These are phyloP conservation scores for Chrysemys picta DNA, from an alignment of 2,113 vertebrate species.

Conservation along the genomic window DNA sequence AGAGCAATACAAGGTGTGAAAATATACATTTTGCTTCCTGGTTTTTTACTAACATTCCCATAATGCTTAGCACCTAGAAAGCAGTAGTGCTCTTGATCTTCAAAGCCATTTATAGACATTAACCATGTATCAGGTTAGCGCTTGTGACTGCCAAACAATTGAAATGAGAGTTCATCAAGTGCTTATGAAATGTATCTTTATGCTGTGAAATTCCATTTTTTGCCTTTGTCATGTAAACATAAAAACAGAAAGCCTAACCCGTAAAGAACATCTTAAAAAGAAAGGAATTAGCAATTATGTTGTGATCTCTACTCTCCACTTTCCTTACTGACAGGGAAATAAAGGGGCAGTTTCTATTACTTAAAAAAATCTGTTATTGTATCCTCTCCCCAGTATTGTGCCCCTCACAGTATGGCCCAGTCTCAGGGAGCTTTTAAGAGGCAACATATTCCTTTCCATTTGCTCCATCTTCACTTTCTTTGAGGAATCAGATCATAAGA, in stretches of 20 bases:
- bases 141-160: neutral
- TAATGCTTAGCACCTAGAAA: neutral
- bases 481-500: neutral
- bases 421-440: neutral
- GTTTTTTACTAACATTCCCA: neutral
- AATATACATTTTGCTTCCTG: neutral
- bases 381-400: accelerated
- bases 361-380: neutral
- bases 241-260: neutral
- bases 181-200: neutral
- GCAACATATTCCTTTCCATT: neutral
- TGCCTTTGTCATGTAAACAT: neutral
- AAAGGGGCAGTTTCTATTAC: neutral
- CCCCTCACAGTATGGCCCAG: neutral
- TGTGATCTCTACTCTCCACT: neutral
- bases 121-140: neutral
- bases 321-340: neutral
- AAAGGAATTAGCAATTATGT: neutral
- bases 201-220: neutral
- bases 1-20: accelerated
- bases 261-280: neutral
- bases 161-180: neutral
- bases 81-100: neutral
- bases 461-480: neutral
- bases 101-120: neutral